Conservation (phyloP, 30 jellyfish, hydroid and myxozoan species). For the Turritopsis dohrnii region DNA sequence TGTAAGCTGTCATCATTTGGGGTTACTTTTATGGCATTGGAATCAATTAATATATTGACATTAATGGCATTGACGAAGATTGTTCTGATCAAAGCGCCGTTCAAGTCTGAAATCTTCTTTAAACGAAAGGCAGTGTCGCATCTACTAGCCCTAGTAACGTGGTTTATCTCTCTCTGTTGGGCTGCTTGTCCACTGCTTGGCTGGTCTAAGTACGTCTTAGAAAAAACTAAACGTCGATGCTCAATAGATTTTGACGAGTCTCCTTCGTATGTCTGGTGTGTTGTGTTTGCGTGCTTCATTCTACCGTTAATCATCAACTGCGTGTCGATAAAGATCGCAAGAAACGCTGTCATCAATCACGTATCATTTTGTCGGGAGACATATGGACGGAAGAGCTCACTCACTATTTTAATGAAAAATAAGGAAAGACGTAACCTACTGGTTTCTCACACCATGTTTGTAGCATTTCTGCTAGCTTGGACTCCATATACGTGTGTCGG, state of each 20-base stretch:
- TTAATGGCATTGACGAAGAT: background rate
- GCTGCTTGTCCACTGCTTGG: background rate
- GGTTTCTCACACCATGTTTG: background rate
- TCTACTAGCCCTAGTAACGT: background rate
- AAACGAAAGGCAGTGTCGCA: background rate
- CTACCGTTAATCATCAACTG: background rate
- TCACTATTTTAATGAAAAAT: background rate
- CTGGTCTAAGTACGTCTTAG: background rate
- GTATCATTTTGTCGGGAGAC: background rate
- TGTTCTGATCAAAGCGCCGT: background rate
- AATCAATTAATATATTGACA: background rate
- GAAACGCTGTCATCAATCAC: background rate
- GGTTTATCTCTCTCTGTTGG: background rate
- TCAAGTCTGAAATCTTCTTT: background rate
- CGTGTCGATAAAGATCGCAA: background rate
- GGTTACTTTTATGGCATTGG: background rate
- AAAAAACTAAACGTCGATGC: background rate
- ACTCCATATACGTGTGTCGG: constrained; percentile 5
- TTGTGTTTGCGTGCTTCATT: background rate
- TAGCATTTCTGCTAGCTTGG: background rate
- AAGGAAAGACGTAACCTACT: background rate
- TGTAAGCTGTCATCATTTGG: background rate
- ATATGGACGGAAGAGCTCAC: constrained; percentile 1
- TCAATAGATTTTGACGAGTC: background rate
- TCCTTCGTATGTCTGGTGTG: background rate